Evolutionary conservation across 2,113 vertebrate genomes (phyloP).

Genomic region (Chrysochloris asiatica): DNA sequence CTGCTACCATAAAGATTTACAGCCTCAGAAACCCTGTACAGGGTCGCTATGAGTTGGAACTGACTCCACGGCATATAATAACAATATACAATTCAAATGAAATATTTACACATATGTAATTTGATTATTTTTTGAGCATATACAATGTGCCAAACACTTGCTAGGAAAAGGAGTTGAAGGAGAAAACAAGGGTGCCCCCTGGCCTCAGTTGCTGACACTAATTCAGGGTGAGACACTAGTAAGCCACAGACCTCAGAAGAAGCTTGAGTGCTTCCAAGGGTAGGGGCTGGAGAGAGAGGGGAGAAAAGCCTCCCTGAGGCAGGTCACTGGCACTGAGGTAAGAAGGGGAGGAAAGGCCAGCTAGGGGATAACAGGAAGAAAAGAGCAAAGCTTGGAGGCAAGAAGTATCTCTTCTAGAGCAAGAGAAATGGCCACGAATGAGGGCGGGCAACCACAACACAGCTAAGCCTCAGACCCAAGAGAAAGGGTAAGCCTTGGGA

Average conservation of each 20-base stretch:
- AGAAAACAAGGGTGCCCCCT: neutral
- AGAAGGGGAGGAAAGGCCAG: neutral
- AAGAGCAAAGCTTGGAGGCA: neutral
- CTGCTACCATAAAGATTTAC: no score
- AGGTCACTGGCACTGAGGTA: fast-evolving
- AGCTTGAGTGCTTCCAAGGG: neutral
- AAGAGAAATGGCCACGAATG: neutral
- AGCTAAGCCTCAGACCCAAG: neutral
- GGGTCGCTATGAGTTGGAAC: no score
- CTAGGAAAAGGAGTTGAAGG: no score
- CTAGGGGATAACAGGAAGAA: neutral
- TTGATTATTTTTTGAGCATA: no score
- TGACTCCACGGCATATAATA: no score
- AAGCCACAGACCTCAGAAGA: neutral
- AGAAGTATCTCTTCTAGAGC: neutral
- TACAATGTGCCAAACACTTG: no score
- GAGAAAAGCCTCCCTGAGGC: neutral
- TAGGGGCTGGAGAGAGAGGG: fast-evolving
- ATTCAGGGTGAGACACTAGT: no score
- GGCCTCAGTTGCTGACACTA: no score
- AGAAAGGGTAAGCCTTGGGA: neutral
- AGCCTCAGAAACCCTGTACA: no score
- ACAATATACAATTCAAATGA: no score
- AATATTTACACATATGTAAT: neutral
- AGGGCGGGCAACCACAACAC: neutral